Evolutionary conservation across 2,888 invertebrate genomes (phyloP).

Genomic region (Lepidocyrtinus sp.): DNA sequence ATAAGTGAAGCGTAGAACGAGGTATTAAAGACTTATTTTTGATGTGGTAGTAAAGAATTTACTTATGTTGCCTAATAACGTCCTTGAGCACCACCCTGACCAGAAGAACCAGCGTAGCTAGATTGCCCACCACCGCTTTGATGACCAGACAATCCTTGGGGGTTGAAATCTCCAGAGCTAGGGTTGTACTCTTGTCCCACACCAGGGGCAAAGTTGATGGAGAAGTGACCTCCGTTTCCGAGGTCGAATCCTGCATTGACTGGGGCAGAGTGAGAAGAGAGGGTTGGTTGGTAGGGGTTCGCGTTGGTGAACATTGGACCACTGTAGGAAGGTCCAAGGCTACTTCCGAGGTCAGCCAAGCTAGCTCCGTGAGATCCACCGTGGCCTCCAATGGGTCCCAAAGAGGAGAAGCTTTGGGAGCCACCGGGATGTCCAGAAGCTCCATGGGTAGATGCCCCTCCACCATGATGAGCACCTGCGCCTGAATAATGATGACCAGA

Average conservation of each 20-base stretch:
- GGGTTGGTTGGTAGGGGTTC: slow-evolving; percentile 51
- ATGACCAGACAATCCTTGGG: background rate
- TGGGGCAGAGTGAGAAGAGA: slow-evolving; percentile 52
- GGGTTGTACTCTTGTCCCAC: slow-evolving; percentile 56
- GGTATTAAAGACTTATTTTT: slow-evolving; percentile 1
- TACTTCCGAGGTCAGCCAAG: slow-evolving; percentile 24
- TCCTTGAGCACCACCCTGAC: slow-evolving; percentile 42
- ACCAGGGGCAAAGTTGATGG: slow-evolving; percentile 67
- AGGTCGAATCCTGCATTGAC: slow-evolving; percentile 67
- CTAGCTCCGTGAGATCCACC: slow-evolving; percentile 12
- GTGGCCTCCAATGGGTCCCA: slow-evolving; percentile 24
- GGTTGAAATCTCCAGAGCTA: background rate
- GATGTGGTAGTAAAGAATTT: background rate
- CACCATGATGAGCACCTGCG: slow-evolving; percentile 23
- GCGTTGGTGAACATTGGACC: slow-evolving; percentile 43
- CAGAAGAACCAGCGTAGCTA: slow-evolving; percentile 22
- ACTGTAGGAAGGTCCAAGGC: slow-evolving; percentile 18
- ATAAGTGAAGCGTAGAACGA: background rate
- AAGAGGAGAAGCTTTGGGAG: slow-evolving; percentile 28
- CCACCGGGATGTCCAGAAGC: slow-evolving; percentile 33
- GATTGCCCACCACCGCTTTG: slow-evolving; percentile 5
- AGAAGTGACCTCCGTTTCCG: slow-evolving; percentile 66
- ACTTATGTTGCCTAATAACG: slow-evolving; percentile 31
- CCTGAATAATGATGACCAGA: slow-evolving; percentile 21
- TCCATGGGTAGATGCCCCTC: slow-evolving; percentile 15